These are phyloP conservation scores for Epizoanthus illoricatus DNA, from an alignment of 92 coral and sea anemone species.

Conservation along the genomic window DNA sequence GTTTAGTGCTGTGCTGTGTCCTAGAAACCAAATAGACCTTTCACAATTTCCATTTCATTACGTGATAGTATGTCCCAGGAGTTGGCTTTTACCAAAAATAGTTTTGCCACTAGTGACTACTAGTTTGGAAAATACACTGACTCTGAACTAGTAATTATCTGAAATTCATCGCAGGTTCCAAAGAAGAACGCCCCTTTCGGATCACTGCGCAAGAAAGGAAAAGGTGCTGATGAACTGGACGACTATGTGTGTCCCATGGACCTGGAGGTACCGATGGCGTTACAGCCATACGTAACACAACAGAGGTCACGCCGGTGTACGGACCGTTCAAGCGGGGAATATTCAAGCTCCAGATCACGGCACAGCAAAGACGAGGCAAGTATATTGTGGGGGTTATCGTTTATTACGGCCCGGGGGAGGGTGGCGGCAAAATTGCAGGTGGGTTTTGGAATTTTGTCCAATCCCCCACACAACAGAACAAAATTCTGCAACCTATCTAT, in stretches of 20 bases:
- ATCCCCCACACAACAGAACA: too few species aligned
- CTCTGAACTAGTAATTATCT: background rate
- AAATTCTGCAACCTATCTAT: too few species aligned
- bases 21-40: too few species aligned
- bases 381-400: background rate
- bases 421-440: too few species aligned
- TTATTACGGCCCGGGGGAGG: too few species aligned
- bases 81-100: background rate
- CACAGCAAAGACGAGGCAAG: constrained; percentile 49
- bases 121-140: too few species aligned
- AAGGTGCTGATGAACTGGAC: constrained; percentile 76
- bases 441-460: too few species aligned
- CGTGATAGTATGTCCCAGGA: background rate
- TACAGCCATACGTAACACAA: constrained; percentile 73
- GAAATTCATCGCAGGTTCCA: constrained; percentile 48
- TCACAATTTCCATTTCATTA: too few species aligned
- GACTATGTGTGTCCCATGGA: constrained; percentile 99
- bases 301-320: constrained; percentile 59
- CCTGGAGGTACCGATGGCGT: constrained; percentile 79
- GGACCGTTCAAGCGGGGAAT: constrained; percentile 42
- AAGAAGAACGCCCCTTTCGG: constrained; percentile 75
- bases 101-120: background rate
- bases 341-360: constrained; percentile 41
- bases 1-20: too few species aligned
- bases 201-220: constrained; percentile 82